Base-by-base conservation (phyloP, 2,797 vertebrate species). In the Euthynnus affinis region DNA sequence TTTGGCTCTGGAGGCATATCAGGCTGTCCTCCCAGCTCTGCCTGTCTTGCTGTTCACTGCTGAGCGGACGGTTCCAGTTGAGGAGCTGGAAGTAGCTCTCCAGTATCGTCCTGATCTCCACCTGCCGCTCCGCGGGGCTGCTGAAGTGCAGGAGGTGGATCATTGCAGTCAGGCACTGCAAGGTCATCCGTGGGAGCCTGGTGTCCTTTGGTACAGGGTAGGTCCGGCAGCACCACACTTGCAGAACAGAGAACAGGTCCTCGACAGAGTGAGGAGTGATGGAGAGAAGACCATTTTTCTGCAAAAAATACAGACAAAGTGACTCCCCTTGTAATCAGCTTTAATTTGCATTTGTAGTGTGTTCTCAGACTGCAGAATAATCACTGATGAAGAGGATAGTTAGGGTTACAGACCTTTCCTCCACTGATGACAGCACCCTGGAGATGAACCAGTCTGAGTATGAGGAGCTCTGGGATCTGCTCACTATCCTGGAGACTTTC, bases 21-120 rank as follows among this genome's bases (percentile, higher is more conserved):
- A 97, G 93, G 13, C 91, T 95, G 3, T 96, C 96, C 74, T 97
- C 96, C 76, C 95, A 91, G 57, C 80, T 89, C 10, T 56, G 88
- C 6, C 75, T 71, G 3, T 95, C 94, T 0, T 89, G 90, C 84
- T 91, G 71, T 0, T 94, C 88, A 0, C 71, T 88, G 0, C 83
- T 85, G 0, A 91, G 91, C 0, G 91, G 94, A 8, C 96, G 95
- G 90, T 97, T 96, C 1, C 96, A 95, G 78, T 99, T 99, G 52
- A 99, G 96, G 66, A 98, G 93, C 78, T 95, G 95, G 89, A 99
- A 99, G 92, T 96, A 99, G 64, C 95, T 94, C 5, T 97, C 97
- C 49, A 99, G 94, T 63, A 99, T 94, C 0, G 89, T 77, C 12
- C 93, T 93, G 90, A 99, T 96, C 48, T 97, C 96, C 48, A 97